Evolutionary conservation across 1,140 invertebrate species (phyloP).

Genomic region (Streblospio benedicti): DNA sequence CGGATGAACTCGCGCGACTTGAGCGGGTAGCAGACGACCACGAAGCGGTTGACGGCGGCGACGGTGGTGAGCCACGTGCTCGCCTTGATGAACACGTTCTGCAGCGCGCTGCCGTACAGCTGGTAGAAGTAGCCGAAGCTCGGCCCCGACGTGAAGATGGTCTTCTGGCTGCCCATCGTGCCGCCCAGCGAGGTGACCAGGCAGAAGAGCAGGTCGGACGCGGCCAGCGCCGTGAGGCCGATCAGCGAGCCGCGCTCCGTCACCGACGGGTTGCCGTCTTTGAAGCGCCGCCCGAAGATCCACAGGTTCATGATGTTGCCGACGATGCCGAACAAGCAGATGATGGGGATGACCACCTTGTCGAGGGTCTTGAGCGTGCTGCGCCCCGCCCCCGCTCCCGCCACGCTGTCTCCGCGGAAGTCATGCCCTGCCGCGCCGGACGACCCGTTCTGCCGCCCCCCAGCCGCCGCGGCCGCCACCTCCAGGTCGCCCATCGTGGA

Average conservation of each 20-base stretch:
- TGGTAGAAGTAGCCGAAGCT: no score
- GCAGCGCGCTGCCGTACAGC: no score
- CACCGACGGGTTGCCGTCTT: conserved; percentile 20
- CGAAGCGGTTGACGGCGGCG: conserved; percentile 1
- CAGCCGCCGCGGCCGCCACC: no score
- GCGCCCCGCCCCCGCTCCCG: no score
- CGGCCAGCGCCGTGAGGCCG: conserved; percentile 11
- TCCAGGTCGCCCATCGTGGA: no score
- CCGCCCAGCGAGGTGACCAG: background rate
- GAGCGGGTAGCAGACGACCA: conserved; percentile 9
- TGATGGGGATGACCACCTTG: conserved; percentile 32
- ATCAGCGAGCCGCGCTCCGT: conserved; percentile 3
- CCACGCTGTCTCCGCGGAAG: no score
- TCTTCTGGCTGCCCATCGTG: background rate
- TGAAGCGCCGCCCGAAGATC: conserved; percentile 28
- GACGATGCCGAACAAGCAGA: conserved; percentile 33
- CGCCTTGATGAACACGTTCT: background rate
- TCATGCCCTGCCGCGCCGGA: no score
- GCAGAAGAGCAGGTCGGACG: conserved; percentile 15
- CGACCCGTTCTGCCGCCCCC: no score
- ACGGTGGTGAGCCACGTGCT: conserved; percentile 3
- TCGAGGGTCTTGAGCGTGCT: no score
- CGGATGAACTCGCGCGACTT: no score
- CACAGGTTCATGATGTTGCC: conserved; percentile 38
- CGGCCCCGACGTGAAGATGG: background rate